Evolutionary conservation across 1,140 invertebrate species (phyloP).

Genomic region (Pectinophora gossypiella): DNA sequence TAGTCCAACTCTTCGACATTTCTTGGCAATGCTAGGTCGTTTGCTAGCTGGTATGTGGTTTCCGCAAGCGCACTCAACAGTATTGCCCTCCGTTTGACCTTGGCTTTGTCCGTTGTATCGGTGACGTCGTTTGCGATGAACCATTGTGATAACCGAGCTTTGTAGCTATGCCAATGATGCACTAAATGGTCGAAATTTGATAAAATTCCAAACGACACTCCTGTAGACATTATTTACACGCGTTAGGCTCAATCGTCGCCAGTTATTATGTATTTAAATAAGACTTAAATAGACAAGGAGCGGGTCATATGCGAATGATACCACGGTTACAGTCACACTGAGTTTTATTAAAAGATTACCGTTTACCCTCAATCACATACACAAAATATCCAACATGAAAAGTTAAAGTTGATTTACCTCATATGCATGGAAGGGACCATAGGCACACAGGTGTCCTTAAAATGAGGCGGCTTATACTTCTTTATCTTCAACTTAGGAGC

Average conservation of each 20-base stretch:
- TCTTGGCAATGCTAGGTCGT: conserved; percentile 6
- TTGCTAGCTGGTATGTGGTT: conserved; percentile 7
- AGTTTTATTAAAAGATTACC: too few relatives aligned
- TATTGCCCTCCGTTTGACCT: conserved; percentile 4
- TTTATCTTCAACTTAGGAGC: neutral
- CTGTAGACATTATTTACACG: too few relatives aligned
- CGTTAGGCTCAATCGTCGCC: too few relatives aligned
- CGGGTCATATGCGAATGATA: too few relatives aligned
- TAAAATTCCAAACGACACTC: neutral
- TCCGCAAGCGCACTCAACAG: conserved; percentile 9
- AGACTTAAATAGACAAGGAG: too few relatives aligned
- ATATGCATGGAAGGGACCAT: conserved; percentile 60
- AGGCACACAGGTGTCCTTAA: conserved; percentile 48
- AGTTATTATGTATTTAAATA: too few relatives aligned
- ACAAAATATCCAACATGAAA: too few relatives aligned
- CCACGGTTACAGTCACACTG: too few relatives aligned
- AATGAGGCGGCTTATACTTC: conserved; percentile 3
- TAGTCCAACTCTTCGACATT: neutral
- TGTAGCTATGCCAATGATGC: neutral
- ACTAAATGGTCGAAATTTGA: neutral
- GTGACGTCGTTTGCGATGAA: conserved; percentile 11
- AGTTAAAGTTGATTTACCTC: conserved; percentile 36
- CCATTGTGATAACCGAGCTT: conserved; percentile 7
- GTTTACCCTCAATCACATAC: too few relatives aligned
- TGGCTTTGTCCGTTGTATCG: neutral